Evolutionary conservation across 2,797 vertebrate genomes (phyloP).

Genomic region (Catostomus latipinnis): DNA sequence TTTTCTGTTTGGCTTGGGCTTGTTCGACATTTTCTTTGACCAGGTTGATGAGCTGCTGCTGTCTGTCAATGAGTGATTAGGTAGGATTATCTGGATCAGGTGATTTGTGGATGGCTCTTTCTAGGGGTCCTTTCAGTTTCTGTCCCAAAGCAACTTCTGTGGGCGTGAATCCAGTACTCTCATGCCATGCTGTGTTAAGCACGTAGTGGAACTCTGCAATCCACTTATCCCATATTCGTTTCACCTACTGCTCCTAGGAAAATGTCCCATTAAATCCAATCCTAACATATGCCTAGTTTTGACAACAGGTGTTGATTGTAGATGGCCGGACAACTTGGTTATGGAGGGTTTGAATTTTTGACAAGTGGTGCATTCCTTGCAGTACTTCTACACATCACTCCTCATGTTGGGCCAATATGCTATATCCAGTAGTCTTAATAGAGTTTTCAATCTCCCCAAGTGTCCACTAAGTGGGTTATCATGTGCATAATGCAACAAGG

Average conservation of each 20-base stretch:
- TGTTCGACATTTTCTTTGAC: too few relatives aligned
- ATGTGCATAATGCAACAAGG: neutral
- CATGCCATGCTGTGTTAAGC: too few relatives aligned
- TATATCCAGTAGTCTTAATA: neutral
- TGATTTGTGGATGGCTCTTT: too few relatives aligned
- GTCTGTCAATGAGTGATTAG: too few relatives aligned
- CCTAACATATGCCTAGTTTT: neutral
- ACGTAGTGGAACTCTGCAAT: too few relatives aligned
- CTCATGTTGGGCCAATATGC: neutral
- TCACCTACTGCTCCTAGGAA: neutral
- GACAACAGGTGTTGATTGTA: neutral
- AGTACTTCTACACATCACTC: neutral
- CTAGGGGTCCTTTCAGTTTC: too few relatives aligned
- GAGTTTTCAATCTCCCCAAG: too few relatives aligned
- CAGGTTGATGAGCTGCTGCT: too few relatives aligned
- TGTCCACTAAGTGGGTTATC: neutral
- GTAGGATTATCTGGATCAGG: too few relatives aligned
- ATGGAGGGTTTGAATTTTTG: neutral
- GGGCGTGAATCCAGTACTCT: too few relatives aligned
- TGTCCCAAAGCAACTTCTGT: too few relatives aligned
- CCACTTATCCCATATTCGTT: neutral
- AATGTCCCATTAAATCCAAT: neutral
- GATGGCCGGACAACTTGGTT: neutral
- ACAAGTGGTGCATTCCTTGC: neutral
- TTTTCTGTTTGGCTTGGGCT: too few relatives aligned